A percentile compares a stretch with the other conserved stretches of the same genome.
Evolutionary conservation across 2,797 vertebrate genomes (phyloP).

Genomic region (Macrochelys suwanniensis): DNA sequence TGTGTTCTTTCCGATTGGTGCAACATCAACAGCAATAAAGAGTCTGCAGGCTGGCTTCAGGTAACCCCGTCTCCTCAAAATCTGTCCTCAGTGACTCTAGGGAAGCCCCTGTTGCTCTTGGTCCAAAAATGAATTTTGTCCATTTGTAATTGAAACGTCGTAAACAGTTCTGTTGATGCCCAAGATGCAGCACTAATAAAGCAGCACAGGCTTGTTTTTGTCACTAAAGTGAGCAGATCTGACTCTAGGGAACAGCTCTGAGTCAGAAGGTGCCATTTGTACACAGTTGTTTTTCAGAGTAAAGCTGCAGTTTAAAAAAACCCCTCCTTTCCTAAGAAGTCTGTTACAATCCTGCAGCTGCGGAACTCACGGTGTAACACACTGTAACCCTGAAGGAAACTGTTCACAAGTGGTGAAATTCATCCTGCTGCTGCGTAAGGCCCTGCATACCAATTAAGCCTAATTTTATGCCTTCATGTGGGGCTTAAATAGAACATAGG

Average conservation of each 20-base stretch:
- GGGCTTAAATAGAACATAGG: rapidly evolving
- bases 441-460: rapidly evolving
- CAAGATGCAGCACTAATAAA: not conserved
- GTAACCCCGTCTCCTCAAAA: not conserved
- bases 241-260: not conserved
- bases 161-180: not conserved
- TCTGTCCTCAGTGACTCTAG: not conserved
- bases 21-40: not conserved
- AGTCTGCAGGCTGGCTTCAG: rapidly evolving
- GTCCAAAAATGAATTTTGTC: not conserved
- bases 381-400: not conserved
- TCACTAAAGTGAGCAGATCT: not conserved
- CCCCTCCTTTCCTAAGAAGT: not conserved
- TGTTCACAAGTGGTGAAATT: not conserved
- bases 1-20: not conserved
- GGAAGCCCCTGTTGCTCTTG: not conserved
- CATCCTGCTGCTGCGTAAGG: not conserved
- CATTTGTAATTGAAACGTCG: not conserved
- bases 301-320: not conserved
- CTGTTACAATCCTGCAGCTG: not conserved
- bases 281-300: not conserved
- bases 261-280: not conserved
- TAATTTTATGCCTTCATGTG: not conserved
- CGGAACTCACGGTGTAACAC: rapidly evolving
- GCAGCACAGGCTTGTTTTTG: not conserved